Evolutionary conservation across 2,113 vertebrate genomes (phyloP).

Genomic region (Pyrgilauda ruficollis): DNA sequence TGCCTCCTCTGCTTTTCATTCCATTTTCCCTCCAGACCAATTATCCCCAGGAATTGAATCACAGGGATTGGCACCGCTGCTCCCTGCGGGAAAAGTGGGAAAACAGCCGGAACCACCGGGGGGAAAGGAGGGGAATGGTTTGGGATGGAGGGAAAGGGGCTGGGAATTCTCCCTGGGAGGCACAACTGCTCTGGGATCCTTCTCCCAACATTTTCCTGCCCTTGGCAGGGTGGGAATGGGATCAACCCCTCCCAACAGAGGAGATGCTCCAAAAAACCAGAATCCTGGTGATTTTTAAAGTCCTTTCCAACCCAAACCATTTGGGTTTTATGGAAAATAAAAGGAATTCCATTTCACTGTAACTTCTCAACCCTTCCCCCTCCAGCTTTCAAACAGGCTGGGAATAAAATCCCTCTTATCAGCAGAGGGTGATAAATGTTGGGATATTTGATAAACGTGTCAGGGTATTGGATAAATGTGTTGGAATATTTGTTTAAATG

Average conservation of each 20-base stretch:
- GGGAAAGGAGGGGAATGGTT: not conserved
- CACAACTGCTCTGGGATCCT: rapidly evolving
- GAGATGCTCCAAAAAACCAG: not conserved
- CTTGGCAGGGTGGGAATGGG: not conserved
- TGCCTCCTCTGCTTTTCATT: constrained; percentile 38
- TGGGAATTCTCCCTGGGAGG: not conserved
- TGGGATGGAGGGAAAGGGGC: not conserved
- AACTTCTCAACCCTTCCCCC: not conserved
- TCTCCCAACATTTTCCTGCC: not conserved
- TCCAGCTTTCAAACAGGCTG: not conserved
- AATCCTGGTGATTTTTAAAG: not conserved
- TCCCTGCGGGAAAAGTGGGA: not conserved
- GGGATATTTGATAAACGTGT: not conserved
- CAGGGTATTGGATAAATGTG: not conserved
- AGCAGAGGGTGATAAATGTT: not conserved
- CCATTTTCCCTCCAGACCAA: not conserved
- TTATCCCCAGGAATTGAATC: constrained; percentile 11
- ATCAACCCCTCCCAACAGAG: not conserved
- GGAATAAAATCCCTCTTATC: not conserved
- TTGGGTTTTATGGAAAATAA: not conserved
- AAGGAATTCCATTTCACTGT: not conserved
- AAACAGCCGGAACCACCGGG: not conserved
- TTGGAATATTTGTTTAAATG: not conserved
- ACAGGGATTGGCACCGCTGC: not conserved
- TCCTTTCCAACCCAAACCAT: not conserved